phyloP scores from a whole-genome alignment of 2,797 vertebrate genomes.

The Chelmon rostratus region DNA sequence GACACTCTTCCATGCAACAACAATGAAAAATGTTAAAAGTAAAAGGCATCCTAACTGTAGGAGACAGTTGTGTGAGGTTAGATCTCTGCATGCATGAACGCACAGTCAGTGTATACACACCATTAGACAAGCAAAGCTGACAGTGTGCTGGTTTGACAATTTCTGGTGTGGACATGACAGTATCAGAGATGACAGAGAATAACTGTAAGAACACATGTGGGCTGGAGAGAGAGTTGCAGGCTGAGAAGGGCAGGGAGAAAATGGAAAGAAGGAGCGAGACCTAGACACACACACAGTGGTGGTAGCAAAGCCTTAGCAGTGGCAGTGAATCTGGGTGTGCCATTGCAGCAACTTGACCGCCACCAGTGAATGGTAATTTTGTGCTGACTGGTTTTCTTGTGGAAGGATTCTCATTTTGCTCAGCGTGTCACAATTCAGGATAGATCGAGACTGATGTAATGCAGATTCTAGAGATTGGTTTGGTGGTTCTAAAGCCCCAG shows the following conservation, averaged over 20 bases:
- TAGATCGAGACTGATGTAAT: constrained; percentile 1
- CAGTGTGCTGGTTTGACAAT: constrained; percentile 33
- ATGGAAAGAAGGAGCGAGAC: not conserved
- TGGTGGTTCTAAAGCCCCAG: not conserved
- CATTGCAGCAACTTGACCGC: constrained; percentile 39
- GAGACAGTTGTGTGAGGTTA: not conserved
- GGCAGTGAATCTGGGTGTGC: constrained; percentile 42
- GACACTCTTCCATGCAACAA: not conserved
- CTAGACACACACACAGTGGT: not conserved
- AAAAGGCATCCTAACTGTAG: not conserved
- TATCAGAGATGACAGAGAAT: constrained; percentile 36
- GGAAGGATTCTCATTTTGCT: constrained; percentile 27
- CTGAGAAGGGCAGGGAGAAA: constrained; percentile 7
- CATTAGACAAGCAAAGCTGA: constrained; percentile 16
- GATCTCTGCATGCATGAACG: constrained; percentile 5
- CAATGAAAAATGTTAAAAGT: not conserved
- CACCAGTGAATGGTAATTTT: constrained; percentile 42
- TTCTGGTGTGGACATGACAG: constrained; percentile 12
- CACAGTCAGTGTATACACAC: not conserved
- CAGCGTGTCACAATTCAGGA: constrained; percentile 21
- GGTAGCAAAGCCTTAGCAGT: constrained; percentile 5
- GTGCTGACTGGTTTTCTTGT: constrained; percentile 45
- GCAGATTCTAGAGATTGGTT: not conserved
- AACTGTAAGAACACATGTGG: constrained; percentile 31
- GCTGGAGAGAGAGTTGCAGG: constrained; percentile 17